Conservation (phyloP, 37 sponge, comb jelly and placozoan species). For the Amphimedon queenslandica region DNA sequence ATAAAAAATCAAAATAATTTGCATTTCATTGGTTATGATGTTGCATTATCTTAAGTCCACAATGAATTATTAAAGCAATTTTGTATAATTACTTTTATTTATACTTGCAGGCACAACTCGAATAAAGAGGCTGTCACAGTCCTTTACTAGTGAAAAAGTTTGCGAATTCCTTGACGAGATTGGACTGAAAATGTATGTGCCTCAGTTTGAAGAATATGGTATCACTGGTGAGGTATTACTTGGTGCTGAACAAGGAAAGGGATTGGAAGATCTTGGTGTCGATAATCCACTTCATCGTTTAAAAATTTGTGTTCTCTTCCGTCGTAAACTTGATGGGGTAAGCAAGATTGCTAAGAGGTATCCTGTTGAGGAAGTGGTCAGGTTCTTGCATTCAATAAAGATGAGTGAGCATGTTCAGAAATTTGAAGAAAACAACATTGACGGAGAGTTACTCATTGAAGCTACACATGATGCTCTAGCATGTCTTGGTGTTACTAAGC, state of each 20-base stretch:
- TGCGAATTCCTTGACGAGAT: constrained; percentile 1
- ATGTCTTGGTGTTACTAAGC: constrained; percentile 36
- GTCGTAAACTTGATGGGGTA: constrained; percentile 2
- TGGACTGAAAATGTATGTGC: not conserved
- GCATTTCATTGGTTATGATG: too few species aligned
- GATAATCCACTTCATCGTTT: constrained; percentile 25
- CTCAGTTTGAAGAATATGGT: not conserved
- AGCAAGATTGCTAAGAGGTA: constrained; percentile 16
- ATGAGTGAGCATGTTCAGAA: constrained; percentile 24
- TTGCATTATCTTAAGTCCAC: too few species aligned
- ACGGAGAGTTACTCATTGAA: constrained; percentile 48
- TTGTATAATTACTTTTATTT: too few species aligned
- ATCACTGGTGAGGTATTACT: not conserved
- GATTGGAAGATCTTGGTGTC: not conserved
- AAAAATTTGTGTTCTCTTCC: constrained; percentile 26
- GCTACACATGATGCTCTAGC: constrained; percentile 36
- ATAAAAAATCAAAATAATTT: too few species aligned
- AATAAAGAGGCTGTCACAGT: not conserved
- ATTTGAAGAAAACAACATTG: constrained; percentile 28
- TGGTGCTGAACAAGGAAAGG: not conserved
- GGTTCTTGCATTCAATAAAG: constrained; percentile 33
- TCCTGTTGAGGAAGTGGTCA: constrained; percentile 30
- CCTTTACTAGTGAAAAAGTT: not conserved
- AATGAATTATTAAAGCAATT: too few species aligned
- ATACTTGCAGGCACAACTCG: not conserved